Base-by-base conservation (phyloP, 2,888 invertebrate species). In the Carterocephalus palaemon region DNA sequence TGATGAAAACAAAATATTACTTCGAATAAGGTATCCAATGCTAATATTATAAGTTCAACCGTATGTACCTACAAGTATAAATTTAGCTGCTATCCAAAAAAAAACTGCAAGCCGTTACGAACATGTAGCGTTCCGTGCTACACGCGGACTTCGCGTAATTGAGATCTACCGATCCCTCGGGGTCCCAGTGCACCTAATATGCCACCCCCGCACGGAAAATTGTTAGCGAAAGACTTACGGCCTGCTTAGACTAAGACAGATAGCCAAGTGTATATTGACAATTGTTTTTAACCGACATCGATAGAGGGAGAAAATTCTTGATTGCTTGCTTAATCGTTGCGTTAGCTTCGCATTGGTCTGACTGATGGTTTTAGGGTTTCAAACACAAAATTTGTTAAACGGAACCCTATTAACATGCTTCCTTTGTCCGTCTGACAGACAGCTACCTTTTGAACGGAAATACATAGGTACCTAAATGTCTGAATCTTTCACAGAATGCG, bases 101-200 rank as follows among this genome's bases (percentile, higher is more conserved):
- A 57, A 62, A 53, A 64, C 56, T 57, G 56, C 52, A 59, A 55
- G 53, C 55, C 53, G 54, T 50, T 59, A 54, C 51, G 39, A 45
- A 49, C 52, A 52, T 53, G 56, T 58, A 52, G 54, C 55, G 58
- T 65, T 64, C 59, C 71, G 76, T 78, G 75, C 64, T 60, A 60
- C 69, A 65, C 70, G 65, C 68, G 67, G 61, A 58, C 59, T 55
- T 51, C 54, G 54, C 51, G 52, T 87, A 85, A 86, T 83, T 75
- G 82, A 80, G 82, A 86, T 75, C 73, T 83, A 86, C 67, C 54
- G 77, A 52, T 58, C 82, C 73, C 72, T 51, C 32, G 81, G 72
- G 78, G 59, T 36, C 47, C 47, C 46, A 47, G 40, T 54, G 57
- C 60, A 62, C 62, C 62, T 54, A 54, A 57, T 57, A 60, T 49